Conservation (phyloP, 2,113 vertebrate genomes). For the Leptodactylus fuscus region DNA sequence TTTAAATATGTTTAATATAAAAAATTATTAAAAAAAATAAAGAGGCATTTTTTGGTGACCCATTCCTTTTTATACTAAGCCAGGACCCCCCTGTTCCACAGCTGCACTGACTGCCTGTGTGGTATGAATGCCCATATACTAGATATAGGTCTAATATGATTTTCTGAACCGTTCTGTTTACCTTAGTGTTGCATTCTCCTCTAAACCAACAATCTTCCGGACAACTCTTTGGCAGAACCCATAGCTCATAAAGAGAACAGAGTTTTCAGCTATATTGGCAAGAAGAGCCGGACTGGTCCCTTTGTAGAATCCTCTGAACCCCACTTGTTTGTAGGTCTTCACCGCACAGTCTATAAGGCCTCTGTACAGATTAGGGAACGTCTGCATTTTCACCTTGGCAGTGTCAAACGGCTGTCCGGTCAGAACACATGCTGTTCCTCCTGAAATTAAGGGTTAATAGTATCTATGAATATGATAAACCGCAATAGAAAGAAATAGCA, state of each 20-base stretch:
- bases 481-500: not conserved
- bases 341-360: slow-evolving; percentile 85
- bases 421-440: slow-evolving; percentile 89
- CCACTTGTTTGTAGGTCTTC: slow-evolving; percentile 89
- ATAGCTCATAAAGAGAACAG: slow-evolving; percentile 97
- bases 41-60: no score
- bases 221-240: slow-evolving; percentile 95
- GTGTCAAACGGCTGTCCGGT: slow-evolving; percentile 96
- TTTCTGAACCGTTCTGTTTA: slow-evolving; percentile 64
- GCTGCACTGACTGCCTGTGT: no score
- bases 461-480: not conserved
- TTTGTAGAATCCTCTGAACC: slow-evolving; percentile 90
- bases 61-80: no score
- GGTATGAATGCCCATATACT: no score
- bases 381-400: slow-evolving; percentile 98
- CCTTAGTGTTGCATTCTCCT: slow-evolving; percentile 83
- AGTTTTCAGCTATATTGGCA: slow-evolving; percentile 94
- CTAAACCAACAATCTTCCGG: slow-evolving; percentile 76
- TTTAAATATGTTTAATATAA: no score
- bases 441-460: slow-evolving; percentile 62
- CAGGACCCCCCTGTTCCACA: not conserved
- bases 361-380: slow-evolving; percentile 85
- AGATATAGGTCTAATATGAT: no score
- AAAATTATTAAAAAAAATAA: no score
- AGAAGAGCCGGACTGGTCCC: slow-evolving; percentile 90